Base-by-base conservation (phyloP, 1,140 invertebrate species). In the Brachionus sp. region DNA sequence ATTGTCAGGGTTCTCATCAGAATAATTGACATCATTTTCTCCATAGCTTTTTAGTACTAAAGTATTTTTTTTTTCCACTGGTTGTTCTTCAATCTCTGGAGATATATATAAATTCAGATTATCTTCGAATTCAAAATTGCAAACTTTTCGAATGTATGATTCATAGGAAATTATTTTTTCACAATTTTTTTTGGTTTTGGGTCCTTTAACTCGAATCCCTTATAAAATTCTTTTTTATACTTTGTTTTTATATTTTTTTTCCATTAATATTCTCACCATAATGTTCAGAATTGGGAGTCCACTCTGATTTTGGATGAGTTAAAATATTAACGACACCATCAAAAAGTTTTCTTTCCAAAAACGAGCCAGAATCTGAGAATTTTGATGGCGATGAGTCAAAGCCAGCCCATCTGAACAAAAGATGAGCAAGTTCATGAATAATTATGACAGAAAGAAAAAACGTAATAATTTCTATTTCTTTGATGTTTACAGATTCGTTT, bases 51-150 rank as follows among this genome's bases (percentile, higher is more conserved):
- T 66, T 33, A 66, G 23, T 10, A 25, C 64, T 37, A 66, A 16
- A 33, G 64, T 66, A 66, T 66, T 25, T 33, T 66, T 25, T 33
- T 0, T 0, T 66, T 66, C 0, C 3, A 66, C n/a, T 12, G 10
- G 10, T 33, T 66, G 25, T 0, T 33, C 64, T 35, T 66, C 64
- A 23, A 5, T 33, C 13, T 3, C 3, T 16, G 64, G 64, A 66
- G 16, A 2, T 29, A 66, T 37, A 33, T 66, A 66, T 16, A 33
- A 66, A 66, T 66, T 23, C 12, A 37, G 29, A 66, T 66, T 37
- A 37, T 66, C 64, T n/a, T 25, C 64, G 29, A 66, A 66, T 16
- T 66, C 64, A 66, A 66, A 66, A 66, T n/a, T 66, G 23, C 64
- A 66, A 0, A 29, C 25, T 66, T 66, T 66, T 66, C 29, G 33